Evolutionary conservation across 2,113 vertebrate species (phyloP), one percentile per base, ranked within the genome.

Genomic region (Anas platyrhynchos): DNA sequence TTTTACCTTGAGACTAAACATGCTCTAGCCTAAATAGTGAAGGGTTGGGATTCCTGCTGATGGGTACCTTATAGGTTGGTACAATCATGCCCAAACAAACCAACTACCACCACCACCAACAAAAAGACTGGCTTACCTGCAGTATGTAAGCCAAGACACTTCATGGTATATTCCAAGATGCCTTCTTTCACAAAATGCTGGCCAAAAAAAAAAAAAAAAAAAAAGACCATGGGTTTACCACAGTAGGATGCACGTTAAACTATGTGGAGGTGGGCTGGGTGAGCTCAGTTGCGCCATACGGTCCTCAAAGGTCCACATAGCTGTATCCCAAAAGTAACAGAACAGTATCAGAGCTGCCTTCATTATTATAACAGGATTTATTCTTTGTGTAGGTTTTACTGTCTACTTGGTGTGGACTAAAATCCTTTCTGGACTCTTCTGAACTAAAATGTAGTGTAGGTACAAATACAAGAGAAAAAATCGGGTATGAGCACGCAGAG

Each of bases 161-260:
- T 83, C 13, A 7, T 12, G 21, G 6, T 16, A 29, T 69, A 56
- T 56, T 83, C 54, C 25, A 66, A 62, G 54, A n/a, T 29, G 29
- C 41, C 11, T 5, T 2, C 25, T 81, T 66, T 48, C 23, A 62
- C 50, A 89, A 84, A 81, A 77, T 43, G 22, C 13, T 73, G 27
- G 34, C 68, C 23, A 62, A 61, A 44, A 44, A 9, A 46, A 46
- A 22, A 48, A 46, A 44, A 17, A 46, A 22, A 48, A 48, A 48
- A 65, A 44, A 63, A 46, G 34, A 43, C 1, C 3, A 16, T 3
- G 11, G 18, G 25, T 2, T 76, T 43, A 36, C 27, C 25, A 41
- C 14, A 41, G 17, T 4, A 43, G 16, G 1, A 0, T 44, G 16
- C 22, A 26, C 0, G 0, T 6, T 59, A 29, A 81, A 32, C 48